phyloP scores from a whole-genome alignment of 2,797 vertebrate species.

The Sebastes itinus region DNA sequence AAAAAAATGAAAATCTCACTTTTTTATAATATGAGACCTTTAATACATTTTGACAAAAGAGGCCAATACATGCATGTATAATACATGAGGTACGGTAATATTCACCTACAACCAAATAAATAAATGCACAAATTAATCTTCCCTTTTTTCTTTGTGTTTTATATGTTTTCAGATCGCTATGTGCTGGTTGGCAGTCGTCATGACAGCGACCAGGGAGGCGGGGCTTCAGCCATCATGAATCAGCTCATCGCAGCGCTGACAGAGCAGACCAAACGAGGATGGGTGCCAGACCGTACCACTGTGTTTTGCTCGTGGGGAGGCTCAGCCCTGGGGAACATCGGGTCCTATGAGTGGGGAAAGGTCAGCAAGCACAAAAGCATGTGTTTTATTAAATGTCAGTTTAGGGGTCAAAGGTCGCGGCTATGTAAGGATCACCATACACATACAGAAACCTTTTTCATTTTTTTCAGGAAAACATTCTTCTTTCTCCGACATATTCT shows the following conservation, averaged over 20 bases:
- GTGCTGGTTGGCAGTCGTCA: constrained; percentile 89
- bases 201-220: constrained; percentile 71
- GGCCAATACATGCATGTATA: too few relatives aligned
- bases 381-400: constrained; percentile 32
- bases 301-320: constrained; percentile 94
- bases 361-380: constrained; percentile 76
- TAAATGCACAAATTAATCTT: neutral
- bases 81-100: neutral
- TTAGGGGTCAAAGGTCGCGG: neutral
- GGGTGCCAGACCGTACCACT: constrained; percentile 89
- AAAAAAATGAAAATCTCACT: too few relatives aligned
- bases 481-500: neutral
- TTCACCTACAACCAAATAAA: neutral
- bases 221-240: constrained; percentile 86
- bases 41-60: too few relatives aligned
- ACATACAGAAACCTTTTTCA: neutral
- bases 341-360: constrained; percentile 96
- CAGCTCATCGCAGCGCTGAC: constrained; percentile 88
- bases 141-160: neutral
- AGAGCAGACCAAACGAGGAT: constrained; percentile 83
- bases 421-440: neutral
- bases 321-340: constrained; percentile 87
- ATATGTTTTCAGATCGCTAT: constrained; percentile 85
- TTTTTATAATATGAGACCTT: too few relatives aligned
- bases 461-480: neutral